A percentile compares a stretch with the other conserved stretches of the same genome.
These are phyloP conservation scores for Petrophora chlorosata DNA, from an alignment of 2,888 invertebrate genomes.

Conservation along the genomic window DNA sequence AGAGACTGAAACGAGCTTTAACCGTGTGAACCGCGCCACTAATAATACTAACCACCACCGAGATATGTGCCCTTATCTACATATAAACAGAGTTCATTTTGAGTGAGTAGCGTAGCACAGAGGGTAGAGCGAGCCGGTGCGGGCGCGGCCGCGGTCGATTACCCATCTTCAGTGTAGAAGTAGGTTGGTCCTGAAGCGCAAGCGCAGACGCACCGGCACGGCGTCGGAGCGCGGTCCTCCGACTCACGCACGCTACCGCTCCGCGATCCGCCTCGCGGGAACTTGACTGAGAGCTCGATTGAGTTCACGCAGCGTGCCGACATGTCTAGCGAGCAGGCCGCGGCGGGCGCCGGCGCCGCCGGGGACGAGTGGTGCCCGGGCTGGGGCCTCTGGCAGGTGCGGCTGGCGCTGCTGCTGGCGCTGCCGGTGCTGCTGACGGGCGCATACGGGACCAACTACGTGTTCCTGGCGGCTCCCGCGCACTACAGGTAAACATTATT, in stretches of 20 bases:
- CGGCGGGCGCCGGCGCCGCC: no score
- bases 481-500: slow-evolving; percentile 76
- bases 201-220: slow-evolving; percentile 35
- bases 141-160: slow-evolving; percentile 34
- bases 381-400: slow-evolving; percentile 73
- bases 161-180: slow-evolving; percentile 2
- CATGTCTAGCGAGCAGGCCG: slow-evolving; percentile 1
- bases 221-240: slow-evolving; percentile 20
- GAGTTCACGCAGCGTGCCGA: no score
- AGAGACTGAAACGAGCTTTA: slow-evolving; percentile 21
- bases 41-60: slow-evolving; percentile 3
- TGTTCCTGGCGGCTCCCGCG: slow-evolving; percentile 71
- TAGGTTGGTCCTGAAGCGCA: slow-evolving; percentile 36
- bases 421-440: slow-evolving; percentile 75
- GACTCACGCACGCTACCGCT: background rate
- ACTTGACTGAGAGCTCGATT: no score
- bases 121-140: no score
- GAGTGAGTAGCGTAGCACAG: background rate
- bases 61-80: slow-evolving; percentile 4
- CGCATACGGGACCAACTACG: slow-evolving; percentile 76
- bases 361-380: slow-evolving; percentile 60
- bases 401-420: slow-evolving; percentile 71
- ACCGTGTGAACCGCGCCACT: background rate
- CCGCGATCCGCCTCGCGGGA: no score
- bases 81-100: background rate